Conservation (phyloP, 2,888 invertebrate species). For the Caenorhabditis angaria region DNA sequence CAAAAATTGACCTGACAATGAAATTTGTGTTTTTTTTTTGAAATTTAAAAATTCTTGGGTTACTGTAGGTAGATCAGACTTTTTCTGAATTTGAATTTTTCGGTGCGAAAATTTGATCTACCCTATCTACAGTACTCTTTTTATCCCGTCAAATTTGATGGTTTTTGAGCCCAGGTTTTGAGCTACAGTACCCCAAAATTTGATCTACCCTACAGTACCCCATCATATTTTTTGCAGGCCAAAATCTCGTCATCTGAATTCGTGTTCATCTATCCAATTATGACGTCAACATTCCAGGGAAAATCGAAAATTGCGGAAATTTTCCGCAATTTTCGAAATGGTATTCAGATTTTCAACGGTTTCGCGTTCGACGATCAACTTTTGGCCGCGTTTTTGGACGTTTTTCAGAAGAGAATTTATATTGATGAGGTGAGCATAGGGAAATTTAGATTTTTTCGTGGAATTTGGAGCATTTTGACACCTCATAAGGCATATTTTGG, state of each 20-base stretch:
- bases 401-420: conserved; percentile 31
- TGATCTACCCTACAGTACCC: too few relatives aligned
- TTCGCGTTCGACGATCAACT: conserved; percentile 51
- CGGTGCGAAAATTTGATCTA: too few relatives aligned
- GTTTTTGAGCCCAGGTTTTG: too few relatives aligned
- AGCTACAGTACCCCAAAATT: too few relatives aligned
- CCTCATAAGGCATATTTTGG: too few relatives aligned
- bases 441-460: neutral
- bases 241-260: conserved; percentile 42
- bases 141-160: too few relatives aligned
- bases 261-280: conserved; percentile 49
- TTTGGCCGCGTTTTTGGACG: conserved; percentile 45
- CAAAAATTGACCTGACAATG: too few relatives aligned
- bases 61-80: too few relatives aligned
- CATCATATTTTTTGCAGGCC: conserved; percentile 19
- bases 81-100: too few relatives aligned
- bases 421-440: conserved; percentile 25
- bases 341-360: conserved; percentile 51
- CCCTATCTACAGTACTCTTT: too few relatives aligned
- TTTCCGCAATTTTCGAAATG: conserved; percentile 15
- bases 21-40: too few relatives aligned
- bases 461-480: neutral
- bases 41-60: too few relatives aligned
- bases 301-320: conserved; percentile 9
- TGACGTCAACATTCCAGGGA: conserved; percentile 19